Base-by-base conservation (phyloP, 2,888 invertebrate genomes). In the Troilus luridus region DNA sequence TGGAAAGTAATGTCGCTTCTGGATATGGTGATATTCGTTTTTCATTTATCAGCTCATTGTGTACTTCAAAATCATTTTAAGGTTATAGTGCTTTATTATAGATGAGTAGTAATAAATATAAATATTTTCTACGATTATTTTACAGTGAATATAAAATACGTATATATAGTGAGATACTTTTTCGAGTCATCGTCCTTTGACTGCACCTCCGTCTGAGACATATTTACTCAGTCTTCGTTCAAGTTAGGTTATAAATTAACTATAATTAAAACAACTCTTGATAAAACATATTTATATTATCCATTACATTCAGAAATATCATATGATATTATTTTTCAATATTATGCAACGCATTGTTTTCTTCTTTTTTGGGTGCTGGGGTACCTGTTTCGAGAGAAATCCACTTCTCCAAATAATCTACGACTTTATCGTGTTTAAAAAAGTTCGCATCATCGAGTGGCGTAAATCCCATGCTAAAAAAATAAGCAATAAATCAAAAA, bases 401-500 rank as follows among this genome's bases (percentile, higher is more conserved):
- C 89, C 89, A 89, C 64, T 89, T 88, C 27, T 81, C 62, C n/a
- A 85, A 56, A 14, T 41, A 91, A 12, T 90, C 77, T 6, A 89
- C 54, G n/a, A 91, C 62, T 3, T 85, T 85, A 6, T 91, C 56
- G 27, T 60, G 89, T 64, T 89, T 56, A 56, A 92, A 92, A 59
- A 77, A 77, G 9, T 72, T 64, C 0, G 92, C 92, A 54, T 92
- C 92, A 64, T 92, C 92, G 7, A 72, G 60, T 8, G 92, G 91
- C 9, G 92, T 92, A 19, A 85, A 85, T 0, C 89, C 91, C 59
- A 90, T 60, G 11, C 89, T 92, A 58, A 41, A 77, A 77, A 8
- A 14, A 72, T 58, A 11, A 27, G 21, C 1, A n/a, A 11, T 24
- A 54, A 88, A 60, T 88, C n/a, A 19, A 58, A 58, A 58, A 56